A percentile compares a stretch with the other conserved stretches of the same genome.
phyloP scores from a whole-genome alignment of 2,113 vertebrate genomes.

The Nanorana parkeri region DNA sequence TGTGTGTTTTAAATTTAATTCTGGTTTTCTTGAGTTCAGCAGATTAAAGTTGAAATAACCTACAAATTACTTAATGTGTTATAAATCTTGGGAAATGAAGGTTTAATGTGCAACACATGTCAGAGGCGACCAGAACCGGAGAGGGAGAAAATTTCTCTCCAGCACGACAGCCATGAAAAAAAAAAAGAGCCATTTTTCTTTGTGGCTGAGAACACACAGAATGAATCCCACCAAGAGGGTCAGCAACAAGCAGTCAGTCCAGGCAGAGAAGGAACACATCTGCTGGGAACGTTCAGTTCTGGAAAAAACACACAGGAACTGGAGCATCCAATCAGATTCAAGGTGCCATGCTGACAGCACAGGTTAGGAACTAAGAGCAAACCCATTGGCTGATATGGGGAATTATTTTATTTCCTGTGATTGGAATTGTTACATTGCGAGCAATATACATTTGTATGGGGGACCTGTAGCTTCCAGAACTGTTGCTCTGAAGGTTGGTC shows the following conservation, averaged over 20 bases:
- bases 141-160: slow-evolving; percentile 47
- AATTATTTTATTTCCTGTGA: no score
- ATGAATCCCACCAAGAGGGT: background rate
- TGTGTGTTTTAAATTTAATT: slow-evolving; percentile 84
- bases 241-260: background rate
- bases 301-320: no score
- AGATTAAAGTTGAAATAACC: slow-evolving; percentile 88
- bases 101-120: slow-evolving; percentile 87
- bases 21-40: slow-evolving; percentile 82
- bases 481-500: no score
- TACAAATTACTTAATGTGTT: slow-evolving; percentile 92
- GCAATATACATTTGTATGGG: no score
- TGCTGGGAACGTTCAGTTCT: background rate
- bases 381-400: background rate
- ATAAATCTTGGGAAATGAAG: slow-evolving; percentile 86
- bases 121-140: slow-evolving; percentile 68
- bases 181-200: slow-evolving; percentile 38
- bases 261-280: background rate
- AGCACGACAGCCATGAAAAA: slow-evolving; percentile 22
- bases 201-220: background rate
- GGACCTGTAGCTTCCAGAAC: no score
- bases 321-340: no score
- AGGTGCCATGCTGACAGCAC: background rate
- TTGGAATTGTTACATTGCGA: no score
- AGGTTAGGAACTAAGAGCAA: background rate